Percentiles rank a stretch among this genome's conserved stretches.
Evolutionary conservation across 2,888 invertebrate genomes (phyloP).

Genomic region (Epiblema foenella): DNA sequence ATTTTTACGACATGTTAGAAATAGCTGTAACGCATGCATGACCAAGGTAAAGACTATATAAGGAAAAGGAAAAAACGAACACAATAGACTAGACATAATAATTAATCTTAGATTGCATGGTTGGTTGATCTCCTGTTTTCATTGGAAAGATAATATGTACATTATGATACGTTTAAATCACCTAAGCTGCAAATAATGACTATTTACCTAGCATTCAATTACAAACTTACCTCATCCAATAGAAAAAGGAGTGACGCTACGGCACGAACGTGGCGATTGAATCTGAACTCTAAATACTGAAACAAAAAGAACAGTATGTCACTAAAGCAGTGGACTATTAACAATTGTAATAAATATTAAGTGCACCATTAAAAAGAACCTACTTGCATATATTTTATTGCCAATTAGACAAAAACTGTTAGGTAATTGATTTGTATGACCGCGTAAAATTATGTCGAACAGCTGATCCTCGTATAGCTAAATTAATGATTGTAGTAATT

Average conservation of each 20-base stretch:
- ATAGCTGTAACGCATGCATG: not conserved
- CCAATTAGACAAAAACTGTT: not conserved
- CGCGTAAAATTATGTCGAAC: not conserved
- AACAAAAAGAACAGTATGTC: constrained; percentile 56
- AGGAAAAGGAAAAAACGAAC: not conserved
- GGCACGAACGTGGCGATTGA: constrained; percentile 89
- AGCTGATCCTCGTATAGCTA: not conserved
- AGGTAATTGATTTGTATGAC: not conserved
- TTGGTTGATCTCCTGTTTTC: not conserved
- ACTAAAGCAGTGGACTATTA: not conserved
- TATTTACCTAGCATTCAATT: constrained; percentile 7
- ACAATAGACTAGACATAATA: not conserved
- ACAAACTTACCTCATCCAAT: constrained; percentile 89
- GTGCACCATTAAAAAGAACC: not conserved
- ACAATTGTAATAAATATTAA: not conserved
- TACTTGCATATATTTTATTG: not conserved
- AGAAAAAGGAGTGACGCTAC: constrained; percentile 91
- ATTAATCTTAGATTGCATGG: not conserved
- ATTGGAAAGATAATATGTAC: not conserved
- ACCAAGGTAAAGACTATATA: not conserved
- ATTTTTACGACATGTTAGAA: not conserved
- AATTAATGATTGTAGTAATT: not conserved
- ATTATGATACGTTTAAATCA: constrained; percentile 9
- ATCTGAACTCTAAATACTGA: constrained; percentile 92
- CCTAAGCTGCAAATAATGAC: constrained; percentile 26